A percentile compares a stretch with the other conserved stretches of the same genome.
These are phyloP conservation scores for Bombylius major DNA, from an alignment of 2,888 invertebrate genomes.

Conservation along the genomic window DNA sequence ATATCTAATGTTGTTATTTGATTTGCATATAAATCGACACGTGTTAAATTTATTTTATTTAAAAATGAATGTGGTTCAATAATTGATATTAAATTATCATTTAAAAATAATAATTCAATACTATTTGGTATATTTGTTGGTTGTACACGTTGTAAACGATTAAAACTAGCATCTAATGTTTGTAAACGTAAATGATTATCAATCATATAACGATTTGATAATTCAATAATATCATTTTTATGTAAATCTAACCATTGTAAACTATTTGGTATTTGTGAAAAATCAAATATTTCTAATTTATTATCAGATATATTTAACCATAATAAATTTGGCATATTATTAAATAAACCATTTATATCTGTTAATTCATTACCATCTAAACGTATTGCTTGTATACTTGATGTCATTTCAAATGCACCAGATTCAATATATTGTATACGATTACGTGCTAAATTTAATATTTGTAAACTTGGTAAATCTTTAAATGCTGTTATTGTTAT, in stretches of 20 bases:
- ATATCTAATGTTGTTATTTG: slow-evolving; percentile 82
- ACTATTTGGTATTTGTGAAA: slow-evolving; percentile 65
- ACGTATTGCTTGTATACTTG: slow-evolving; percentile 71
- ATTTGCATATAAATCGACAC: slow-evolving; percentile 87
- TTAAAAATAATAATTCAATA: slow-evolving; percentile 73
- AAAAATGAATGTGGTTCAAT: slow-evolving; percentile 84
- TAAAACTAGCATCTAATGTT: slow-evolving; percentile 83
- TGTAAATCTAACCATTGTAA: slow-evolving; percentile 84
- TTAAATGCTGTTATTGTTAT: slow-evolving; percentile 68
- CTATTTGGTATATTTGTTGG: slow-evolving; percentile 69
- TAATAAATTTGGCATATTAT: slow-evolving; percentile 66
- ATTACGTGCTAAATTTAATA: slow-evolving; percentile 79
- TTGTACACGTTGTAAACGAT: slow-evolving; percentile 66
- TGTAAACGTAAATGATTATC: slow-evolving; percentile 61
- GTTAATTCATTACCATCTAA: slow-evolving; percentile 74
- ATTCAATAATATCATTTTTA: slow-evolving; percentile 67
- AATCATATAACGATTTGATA: slow-evolving; percentile 60
- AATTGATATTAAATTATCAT: slow-evolving; percentile 74
- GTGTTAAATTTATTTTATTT: slow-evolving; percentile 74
- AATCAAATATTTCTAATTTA: slow-evolving; percentile 79
- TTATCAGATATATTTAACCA: slow-evolving; percentile 90
- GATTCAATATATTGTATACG: slow-evolving; percentile 64
- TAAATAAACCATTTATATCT: slow-evolving; percentile 72
- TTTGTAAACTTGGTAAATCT: slow-evolving; percentile 68
- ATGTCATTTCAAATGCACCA: slow-evolving; percentile 67